Percentiles rank a stretch among this genome's conserved stretches.
phyloP scores from a whole-genome alignment of 2,888 invertebrate species.

The Aleiodes testaceus region DNA sequence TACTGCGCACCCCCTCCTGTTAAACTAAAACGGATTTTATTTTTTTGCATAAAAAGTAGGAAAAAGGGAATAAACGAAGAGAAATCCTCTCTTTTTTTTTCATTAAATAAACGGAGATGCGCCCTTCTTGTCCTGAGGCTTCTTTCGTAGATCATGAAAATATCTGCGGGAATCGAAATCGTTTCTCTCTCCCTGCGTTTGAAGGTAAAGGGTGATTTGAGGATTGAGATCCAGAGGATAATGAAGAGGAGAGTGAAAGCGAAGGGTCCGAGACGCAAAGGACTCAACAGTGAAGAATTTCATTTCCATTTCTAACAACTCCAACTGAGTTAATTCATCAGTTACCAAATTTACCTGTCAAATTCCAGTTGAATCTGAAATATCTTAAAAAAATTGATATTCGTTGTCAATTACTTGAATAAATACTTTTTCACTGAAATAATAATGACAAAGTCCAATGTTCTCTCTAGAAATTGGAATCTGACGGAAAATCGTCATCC shows the following conservation, averaged over 20 bases:
- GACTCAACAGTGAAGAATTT: slow-evolving; percentile 61
- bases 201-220: slow-evolving; percentile 23
- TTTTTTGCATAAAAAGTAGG: no score
- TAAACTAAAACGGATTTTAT: no score
- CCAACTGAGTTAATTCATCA: slow-evolving; percentile 49
- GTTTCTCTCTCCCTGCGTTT: background rate
- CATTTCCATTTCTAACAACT: slow-evolving; percentile 62
- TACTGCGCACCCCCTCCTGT: no score
- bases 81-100: no score
- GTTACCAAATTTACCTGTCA: slow-evolving; percentile 47
- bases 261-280: slow-evolving; percentile 55
- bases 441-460: background rate
- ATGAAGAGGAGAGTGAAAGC: slow-evolving; percentile 41
- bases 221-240: slow-evolving; percentile 43
- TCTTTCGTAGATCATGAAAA: no score
- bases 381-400: no score
- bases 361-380: slow-evolving; percentile 44
- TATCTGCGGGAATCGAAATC: no score
- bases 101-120: no score
- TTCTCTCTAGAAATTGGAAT: slow-evolving; percentile 13
- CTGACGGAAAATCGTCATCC: background rate
- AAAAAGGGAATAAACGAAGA: no score
- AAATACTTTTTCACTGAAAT: no score
- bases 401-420: no score
- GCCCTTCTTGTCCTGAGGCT: no score